These are phyloP conservation scores for Sphyrna mokarran DNA, from an alignment of 2,113 vertebrate genomes.

Conservation along the genomic window DNA sequence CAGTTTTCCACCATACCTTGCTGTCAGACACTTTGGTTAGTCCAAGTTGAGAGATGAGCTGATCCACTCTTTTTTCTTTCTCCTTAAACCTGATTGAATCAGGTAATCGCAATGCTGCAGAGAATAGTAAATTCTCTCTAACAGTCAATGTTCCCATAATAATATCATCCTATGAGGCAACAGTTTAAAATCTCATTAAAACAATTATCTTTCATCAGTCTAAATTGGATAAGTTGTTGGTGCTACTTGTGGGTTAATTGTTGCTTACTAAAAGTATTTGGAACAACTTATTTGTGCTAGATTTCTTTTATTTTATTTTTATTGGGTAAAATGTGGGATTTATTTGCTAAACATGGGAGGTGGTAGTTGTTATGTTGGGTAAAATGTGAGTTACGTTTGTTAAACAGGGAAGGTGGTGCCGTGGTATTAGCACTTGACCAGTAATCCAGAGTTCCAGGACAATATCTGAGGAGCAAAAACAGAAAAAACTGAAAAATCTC, in stretches of 20 bases:
- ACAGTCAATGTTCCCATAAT: conserved; percentile 48
- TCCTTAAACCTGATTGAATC: conserved; percentile 45
- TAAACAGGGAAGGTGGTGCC: too few relatives aligned
- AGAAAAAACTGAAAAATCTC: too few relatives aligned
- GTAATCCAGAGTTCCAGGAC: too few relatives aligned
- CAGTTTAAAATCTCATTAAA: background rate
- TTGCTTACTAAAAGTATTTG: background rate
- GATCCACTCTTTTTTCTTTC: conserved; percentile 49
- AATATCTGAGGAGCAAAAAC: too few relatives aligned
- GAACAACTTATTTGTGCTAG: background rate
- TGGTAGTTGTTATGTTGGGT: too few relatives aligned
- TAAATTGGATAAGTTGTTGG: background rate
- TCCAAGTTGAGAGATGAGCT: conserved; percentile 47
- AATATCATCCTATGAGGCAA: conserved; percentile 49
- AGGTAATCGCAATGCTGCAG: conserved; percentile 49
- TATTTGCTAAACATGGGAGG: background rate
- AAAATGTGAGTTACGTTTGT: too few relatives aligned
- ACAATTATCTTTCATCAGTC: background rate
- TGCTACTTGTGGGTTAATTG: background rate
- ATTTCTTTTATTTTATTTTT: background rate
- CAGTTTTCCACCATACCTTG: conserved; percentile 41
- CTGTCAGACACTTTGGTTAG: conserved; percentile 47
- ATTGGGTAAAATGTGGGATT: background rate
- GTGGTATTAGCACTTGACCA: too few relatives aligned
- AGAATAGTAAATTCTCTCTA: conserved; percentile 53